These are phyloP conservation scores for Centropyge bicolor DNA, from an alignment of 2,797 vertebrate genomes.

Conservation along the genomic window DNA sequence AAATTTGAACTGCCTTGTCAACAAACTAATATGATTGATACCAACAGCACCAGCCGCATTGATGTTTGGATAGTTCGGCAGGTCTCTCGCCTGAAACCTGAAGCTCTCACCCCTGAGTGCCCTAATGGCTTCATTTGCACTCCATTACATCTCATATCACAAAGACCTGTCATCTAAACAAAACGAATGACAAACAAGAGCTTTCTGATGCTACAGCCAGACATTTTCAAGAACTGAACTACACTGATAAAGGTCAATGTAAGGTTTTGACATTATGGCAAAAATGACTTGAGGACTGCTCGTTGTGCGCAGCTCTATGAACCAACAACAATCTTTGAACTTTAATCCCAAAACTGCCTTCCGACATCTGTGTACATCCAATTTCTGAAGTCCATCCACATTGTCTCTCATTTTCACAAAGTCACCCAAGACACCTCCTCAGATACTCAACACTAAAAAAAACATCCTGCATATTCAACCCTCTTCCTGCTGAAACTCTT, in stretches of 20 bases:
- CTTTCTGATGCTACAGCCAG: slow-evolving; percentile 22
- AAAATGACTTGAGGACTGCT: not conserved
- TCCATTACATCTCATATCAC: slow-evolving; percentile 61
- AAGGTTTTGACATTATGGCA: slow-evolving; percentile 4
- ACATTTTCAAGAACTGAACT: slow-evolving; percentile 33
- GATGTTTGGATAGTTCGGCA: slow-evolving; percentile 49
- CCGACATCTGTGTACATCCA: not conserved
- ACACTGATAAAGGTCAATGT: slow-evolving; percentile 15
- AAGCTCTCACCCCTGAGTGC: slow-evolving; percentile 34
- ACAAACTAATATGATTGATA: slow-evolving; percentile 57
- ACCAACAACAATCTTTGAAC: slow-evolving; percentile 18
- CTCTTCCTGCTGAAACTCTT: slow-evolving; percentile 8
- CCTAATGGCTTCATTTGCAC: slow-evolving; percentile 67
- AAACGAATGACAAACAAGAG: slow-evolving; percentile 32
- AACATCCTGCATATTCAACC: not conserved
- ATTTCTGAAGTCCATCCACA: slow-evolving; percentile 2
- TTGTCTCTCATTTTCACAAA: not conserved
- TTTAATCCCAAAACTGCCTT: slow-evolving; percentile 30
- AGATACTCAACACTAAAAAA: slow-evolving; percentile 21
- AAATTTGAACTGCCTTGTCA: slow-evolving; percentile 59
- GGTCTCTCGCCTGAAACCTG: slow-evolving; percentile 29
- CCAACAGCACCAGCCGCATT: slow-evolving; percentile 25
- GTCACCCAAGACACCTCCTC: not conserved
- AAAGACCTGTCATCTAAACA: slow-evolving; percentile 47
- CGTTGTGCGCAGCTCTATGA: no score